Conservation (phyloP, 2,113 vertebrate genomes). For the Nycticorax nycticorax region DNA sequence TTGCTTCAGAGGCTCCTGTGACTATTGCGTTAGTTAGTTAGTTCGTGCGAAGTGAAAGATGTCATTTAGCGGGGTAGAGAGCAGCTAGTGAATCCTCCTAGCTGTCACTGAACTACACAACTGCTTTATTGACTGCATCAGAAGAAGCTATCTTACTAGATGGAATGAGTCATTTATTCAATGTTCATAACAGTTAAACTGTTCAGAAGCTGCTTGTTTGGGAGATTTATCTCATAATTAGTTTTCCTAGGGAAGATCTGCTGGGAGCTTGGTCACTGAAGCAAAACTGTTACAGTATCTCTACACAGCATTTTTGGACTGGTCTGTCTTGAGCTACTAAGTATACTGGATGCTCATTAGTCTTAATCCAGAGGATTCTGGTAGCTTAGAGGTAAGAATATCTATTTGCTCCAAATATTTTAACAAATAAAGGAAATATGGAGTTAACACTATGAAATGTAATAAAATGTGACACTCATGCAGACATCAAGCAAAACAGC, state of each 20-base stretch:
- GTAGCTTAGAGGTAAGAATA: background rate
- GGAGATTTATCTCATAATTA: conserved; percentile 35
- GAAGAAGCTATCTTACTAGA: background rate
- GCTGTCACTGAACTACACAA: background rate
- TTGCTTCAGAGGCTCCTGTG: background rate
- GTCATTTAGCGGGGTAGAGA: background rate
- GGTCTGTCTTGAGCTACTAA: background rate
- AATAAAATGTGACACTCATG: background rate
- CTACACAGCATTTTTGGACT: background rate
- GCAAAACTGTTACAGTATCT: background rate
- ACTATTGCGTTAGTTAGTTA: background rate
- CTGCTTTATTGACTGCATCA: conserved; percentile 8
- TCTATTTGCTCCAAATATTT: background rate
- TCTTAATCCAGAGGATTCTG: background rate
- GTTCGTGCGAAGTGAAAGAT: background rate
- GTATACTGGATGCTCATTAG: background rate
- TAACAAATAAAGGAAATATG: background rate
- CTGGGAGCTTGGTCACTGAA: background rate
- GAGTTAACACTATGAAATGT: background rate
- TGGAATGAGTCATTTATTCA: conserved; percentile 24
- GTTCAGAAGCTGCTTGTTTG: conserved; percentile 37
- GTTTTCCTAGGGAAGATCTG: conserved; percentile 21
- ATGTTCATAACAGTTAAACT: conserved; percentile 24
- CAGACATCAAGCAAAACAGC: background rate
- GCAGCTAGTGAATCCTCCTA: background rate